Percentiles rank a stretch among this genome's conserved stretches.
Conservation (phyloP, 1,140 invertebrate genomes). For the Semibalanus balanoides region DNA sequence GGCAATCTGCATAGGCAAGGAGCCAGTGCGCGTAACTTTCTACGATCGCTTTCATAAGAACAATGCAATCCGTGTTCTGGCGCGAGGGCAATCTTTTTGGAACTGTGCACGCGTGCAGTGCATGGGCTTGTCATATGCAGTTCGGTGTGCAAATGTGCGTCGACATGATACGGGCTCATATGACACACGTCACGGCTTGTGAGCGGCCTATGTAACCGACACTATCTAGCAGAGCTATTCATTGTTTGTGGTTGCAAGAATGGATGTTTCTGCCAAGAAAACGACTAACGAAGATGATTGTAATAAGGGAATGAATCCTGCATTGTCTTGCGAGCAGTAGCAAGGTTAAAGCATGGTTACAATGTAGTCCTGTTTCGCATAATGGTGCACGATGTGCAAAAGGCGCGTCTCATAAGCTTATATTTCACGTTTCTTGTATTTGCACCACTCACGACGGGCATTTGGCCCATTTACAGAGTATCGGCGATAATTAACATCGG, state of each 20-base stretch:
- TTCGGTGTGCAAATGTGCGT: background rate
- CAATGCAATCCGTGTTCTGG: background rate
- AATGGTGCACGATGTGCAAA: too few relatives aligned
- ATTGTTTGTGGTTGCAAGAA: background rate
- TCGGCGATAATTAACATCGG: too few relatives aligned
- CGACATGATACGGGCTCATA: background rate
- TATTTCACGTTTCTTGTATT: too few relatives aligned
- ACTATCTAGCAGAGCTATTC: background rate
- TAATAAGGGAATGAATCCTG: background rate
- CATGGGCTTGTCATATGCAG: background rate
- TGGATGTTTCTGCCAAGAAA: background rate
- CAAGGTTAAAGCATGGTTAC: background rate
- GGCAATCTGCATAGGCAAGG: background rate
- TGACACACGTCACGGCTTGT: background rate
- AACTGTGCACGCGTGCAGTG: background rate
- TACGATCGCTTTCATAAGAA: background rate
- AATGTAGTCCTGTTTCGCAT: too few relatives aligned
- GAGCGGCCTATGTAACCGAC: background rate
- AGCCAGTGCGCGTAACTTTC: background rate
- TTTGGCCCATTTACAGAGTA: too few relatives aligned
- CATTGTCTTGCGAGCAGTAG: background rate
- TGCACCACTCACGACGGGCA: too few relatives aligned
- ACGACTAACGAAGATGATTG: background rate
- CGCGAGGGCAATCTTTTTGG: background rate
- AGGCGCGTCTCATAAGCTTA: too few relatives aligned